Evolutionary conservation across 1,140 invertebrate genomes (phyloP).

Genomic region (Augochlora pura): DNA sequence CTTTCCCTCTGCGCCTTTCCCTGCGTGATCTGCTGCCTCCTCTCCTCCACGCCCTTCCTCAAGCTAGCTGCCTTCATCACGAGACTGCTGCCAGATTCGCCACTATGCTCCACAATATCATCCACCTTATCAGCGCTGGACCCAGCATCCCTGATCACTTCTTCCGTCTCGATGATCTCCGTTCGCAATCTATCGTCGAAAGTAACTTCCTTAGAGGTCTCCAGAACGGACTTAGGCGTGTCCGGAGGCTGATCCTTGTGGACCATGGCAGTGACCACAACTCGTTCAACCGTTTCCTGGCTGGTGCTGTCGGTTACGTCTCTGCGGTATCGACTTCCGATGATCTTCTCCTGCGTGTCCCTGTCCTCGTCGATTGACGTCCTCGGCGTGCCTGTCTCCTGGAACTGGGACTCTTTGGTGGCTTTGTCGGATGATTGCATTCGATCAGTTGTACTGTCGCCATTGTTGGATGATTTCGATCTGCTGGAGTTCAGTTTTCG

Average conservation of each 20-base stretch:
- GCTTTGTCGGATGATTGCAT: conserved; percentile 31
- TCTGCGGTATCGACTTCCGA: conserved; percentile 54
- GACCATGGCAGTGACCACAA: conserved; percentile 73
- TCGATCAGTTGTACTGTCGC: conserved; percentile 16
- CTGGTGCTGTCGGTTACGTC: conserved; percentile 75
- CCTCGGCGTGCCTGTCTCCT: neutral
- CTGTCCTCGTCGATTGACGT: conserved; percentile 42
- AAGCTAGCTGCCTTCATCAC: conserved; percentile 70
- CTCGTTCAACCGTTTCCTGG: conserved; percentile 73
- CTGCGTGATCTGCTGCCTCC: conserved; percentile 71
- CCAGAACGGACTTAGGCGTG: conserved; percentile 60
- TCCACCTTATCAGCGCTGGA: conserved; percentile 59
- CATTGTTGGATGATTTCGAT: conserved; percentile 36
- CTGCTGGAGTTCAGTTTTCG: conserved; percentile 50
- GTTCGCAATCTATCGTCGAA: conserved; percentile 40
- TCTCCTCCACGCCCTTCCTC: conserved; percentile 73
- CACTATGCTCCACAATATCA: conserved; percentile 68
- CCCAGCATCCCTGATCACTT: conserved; percentile 41
- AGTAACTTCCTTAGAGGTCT: conserved; percentile 26
- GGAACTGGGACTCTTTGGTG: neutral
- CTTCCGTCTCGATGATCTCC: conserved; percentile 44
- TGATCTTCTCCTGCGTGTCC: neutral
- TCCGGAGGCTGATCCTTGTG: conserved; percentile 74
- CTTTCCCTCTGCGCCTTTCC: conserved; percentile 75
- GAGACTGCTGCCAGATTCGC: conserved; percentile 64